Conservation (phyloP, 1,140 invertebrate species). For the Idris sp. region DNA sequence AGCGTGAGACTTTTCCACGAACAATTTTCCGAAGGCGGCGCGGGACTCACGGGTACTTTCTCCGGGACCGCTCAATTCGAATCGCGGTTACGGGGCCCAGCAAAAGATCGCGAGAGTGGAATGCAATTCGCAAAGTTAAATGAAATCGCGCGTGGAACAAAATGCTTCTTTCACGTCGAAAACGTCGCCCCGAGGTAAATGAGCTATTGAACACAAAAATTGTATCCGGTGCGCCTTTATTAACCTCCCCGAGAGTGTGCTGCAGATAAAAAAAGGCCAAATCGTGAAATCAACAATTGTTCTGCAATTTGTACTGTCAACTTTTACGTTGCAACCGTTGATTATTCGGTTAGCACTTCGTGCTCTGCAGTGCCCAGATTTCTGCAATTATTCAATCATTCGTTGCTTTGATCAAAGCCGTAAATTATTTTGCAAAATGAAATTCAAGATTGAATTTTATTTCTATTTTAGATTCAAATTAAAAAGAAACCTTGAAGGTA, state of each 20-base stretch:
- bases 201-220: constrained; percentile 16
- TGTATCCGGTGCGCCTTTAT: constrained; percentile 42
- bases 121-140: constrained; percentile 51
- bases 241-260: constrained; percentile 40
- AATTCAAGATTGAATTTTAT: too few relatives aligned
- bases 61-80: constrained; percentile 34
- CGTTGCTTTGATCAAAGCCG: background rate
- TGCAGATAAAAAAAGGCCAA: constrained; percentile 44
- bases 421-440: too few relatives aligned
- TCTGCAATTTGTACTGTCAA: constrained; percentile 12
- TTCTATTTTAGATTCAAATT: too few relatives aligned
- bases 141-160: constrained; percentile 61
- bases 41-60: constrained; percentile 36
- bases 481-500: too few relatives aligned
- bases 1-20: constrained; percentile 59
- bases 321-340: constrained; percentile 9
- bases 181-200: constrained; percentile 53
- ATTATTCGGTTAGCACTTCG: constrained; percentile 54
- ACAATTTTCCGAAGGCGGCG: constrained; percentile 50
- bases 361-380: constrained; percentile 1
- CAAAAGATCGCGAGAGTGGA: constrained; percentile 20
- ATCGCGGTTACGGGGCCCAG: constrained; percentile 31
- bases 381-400: constrained; percentile 27
- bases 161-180: constrained; percentile 58
- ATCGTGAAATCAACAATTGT: constrained; percentile 42